Conservation (phyloP, 92 coral and sea anemone genomes). For the Palythoa heliodiscus region DNA sequence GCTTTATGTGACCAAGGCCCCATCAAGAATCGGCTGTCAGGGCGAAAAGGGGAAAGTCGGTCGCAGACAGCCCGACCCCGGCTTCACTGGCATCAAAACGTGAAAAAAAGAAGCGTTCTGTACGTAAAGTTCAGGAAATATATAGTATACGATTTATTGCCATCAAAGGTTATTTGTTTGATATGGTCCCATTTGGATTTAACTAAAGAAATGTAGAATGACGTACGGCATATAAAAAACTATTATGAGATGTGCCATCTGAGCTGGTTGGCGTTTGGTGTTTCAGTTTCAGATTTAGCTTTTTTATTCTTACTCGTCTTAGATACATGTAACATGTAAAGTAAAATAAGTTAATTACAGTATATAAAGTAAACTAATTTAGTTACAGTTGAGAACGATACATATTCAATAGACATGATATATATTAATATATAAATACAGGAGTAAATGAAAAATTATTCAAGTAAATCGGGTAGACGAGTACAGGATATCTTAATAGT, state of each 20-base stretch:
- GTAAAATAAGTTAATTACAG: too few species aligned
- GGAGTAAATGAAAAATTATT: background rate
- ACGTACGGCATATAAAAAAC: background rate
- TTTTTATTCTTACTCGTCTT: too few species aligned
- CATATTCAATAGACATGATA: too few species aligned
- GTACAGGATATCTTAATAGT: too few species aligned
- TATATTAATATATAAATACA: too few species aligned
- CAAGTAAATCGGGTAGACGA: too few species aligned
- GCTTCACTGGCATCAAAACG: conserved; percentile 35
- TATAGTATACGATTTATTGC: background rate
- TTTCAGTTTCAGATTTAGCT: background rate
- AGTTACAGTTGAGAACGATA: too few species aligned
- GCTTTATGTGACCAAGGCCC: conserved; percentile 18
- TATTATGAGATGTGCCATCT: background rate
- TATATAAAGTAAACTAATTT: too few species aligned
- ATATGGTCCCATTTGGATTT: conserved; percentile 3
- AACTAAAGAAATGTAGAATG: background rate
- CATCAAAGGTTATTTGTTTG: background rate
- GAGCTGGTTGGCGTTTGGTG: background rate
- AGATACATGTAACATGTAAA: too few species aligned
- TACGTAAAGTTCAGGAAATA: conserved; percentile 7
- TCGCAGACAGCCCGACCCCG: conserved; percentile 36
- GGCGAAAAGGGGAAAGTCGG: conserved; percentile 42
- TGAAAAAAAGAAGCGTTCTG: conserved; percentile 29
- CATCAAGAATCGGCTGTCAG: conserved; percentile 33